Evolutionary conservation across 1,140 invertebrate genomes (phyloP), one percentile per base, ranked within the genome.

Genomic region (Trichogramma pretiosum): DNA sequence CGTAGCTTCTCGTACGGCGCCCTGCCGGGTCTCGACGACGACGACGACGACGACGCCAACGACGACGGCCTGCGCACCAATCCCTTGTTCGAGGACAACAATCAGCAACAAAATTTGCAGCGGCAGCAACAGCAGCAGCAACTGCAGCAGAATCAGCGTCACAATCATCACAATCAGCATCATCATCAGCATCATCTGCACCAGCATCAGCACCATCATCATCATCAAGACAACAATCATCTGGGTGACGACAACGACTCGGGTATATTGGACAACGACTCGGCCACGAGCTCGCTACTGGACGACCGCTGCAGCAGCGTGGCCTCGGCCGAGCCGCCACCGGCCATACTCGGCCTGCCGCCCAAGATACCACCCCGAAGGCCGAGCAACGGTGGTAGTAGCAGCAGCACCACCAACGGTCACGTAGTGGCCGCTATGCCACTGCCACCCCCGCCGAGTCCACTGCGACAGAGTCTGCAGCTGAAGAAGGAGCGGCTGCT

Each of bases 1-100:
- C 68, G 84, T 11, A 85, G 83, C 57, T 85, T 86, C 58, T 86
- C 84, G 0, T 86, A 85, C 52, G 84, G 83, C 2, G 79, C 82
- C 3, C 58, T 86, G 32, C 83, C 83, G 0, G 82, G 82, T 1
- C 64, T 87, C 39, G 81, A 84, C 46, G 83, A 85, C 57, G n/a
- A n/a, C n/a, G n/a, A n/a, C n/a, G n/a, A n/a, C n/a, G n/a, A n/a
- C n/a, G n/a, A n/a, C n/a, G n/a, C n/a, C n/a, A n/a, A n/a, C n/a
- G n/a, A n/a, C n/a, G n/a, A n/a, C n/a, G n/a, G n/a, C n/a, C 77
- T 85, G 39, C 75, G 80, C 51, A 80, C 77, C 53, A 76, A 75
- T 47, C 78, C 76, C 2, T 70, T 76, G 37, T 78, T 77, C 55
- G 42, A 50, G 21, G 36, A 50, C n/a, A 78, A 81, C 54, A 62